Percentiles rank a stretch among this genome's conserved stretches.
Evolutionary conservation across 2,113 vertebrate genomes (phyloP).

Genomic region (Pao palembangensis): DNA sequence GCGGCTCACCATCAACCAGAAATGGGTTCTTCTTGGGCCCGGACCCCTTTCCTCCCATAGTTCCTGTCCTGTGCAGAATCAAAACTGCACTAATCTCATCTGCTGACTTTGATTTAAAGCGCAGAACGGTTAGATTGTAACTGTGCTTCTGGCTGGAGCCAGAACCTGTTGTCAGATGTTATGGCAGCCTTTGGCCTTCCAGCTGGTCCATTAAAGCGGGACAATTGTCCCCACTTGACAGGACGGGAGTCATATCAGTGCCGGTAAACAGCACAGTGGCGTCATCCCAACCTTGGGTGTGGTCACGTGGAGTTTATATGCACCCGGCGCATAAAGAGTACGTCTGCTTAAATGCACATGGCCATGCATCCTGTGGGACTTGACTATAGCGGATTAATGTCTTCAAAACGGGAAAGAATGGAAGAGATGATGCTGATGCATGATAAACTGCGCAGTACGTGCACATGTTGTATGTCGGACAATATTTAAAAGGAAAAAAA

Average conservation of each 20-base stretch:
- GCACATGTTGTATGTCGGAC: conserved; percentile 10
- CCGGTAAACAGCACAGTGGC: neutral
- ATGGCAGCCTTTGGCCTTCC: too few species aligned
- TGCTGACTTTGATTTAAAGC: too few species aligned
- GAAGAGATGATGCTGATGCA: neutral
- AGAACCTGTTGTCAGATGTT: too few species aligned
- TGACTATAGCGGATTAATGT: conserved; percentile 43
- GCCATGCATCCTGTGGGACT: conserved; percentile 47
- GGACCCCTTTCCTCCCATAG: too few species aligned
- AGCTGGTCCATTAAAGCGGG: neutral
- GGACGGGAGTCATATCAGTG: too few species aligned
- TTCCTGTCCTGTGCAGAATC: too few species aligned
- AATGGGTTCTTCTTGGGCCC: too few species aligned
- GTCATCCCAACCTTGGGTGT: conserved; percentile 1
- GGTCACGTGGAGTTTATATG: neutral
- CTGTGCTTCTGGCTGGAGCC: too few species aligned
- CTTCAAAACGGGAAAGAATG: conserved; percentile 30
- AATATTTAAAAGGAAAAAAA: conserved; percentile 31
- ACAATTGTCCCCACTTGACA: neutral
- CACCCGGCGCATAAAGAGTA: neutral
- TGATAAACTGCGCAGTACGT: conserved; percentile 13
- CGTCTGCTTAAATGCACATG: neutral
- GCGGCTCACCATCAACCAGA: too few species aligned
- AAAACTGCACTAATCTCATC: too few species aligned
- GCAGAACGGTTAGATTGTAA: too few species aligned